These are phyloP conservation scores for Suricata suricatta DNA, from an alignment of 2,113 vertebrate species.

Conservation along the genomic window DNA sequence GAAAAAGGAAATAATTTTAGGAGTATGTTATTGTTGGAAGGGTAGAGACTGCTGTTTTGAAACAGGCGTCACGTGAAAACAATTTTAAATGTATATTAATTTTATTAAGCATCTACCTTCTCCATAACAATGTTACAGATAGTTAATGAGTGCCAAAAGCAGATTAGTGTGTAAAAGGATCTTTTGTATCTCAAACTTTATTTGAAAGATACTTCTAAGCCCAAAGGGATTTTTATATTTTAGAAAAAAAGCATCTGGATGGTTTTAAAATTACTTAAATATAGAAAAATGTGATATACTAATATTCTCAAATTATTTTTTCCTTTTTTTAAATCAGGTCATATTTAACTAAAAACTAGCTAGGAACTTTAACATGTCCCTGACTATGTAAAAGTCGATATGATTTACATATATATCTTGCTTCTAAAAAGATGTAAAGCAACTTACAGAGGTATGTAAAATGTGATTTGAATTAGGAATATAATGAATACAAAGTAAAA, in stretches of 20 bases:
- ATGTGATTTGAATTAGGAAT: not conserved
- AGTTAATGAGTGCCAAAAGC: not conserved
- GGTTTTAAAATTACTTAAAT: conserved; percentile 40
- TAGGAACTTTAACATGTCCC: not conserved
- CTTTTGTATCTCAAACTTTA: conserved; percentile 12
- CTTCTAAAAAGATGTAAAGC: not conserved
- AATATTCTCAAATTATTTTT: conserved; percentile 11
- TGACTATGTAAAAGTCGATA: not conserved
- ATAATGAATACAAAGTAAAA: not conserved
- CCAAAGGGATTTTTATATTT: conserved; percentile 7
- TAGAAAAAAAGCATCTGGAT: not conserved
- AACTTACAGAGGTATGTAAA: not conserved
- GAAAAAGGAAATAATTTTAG: conserved; percentile 41
- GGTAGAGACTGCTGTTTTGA: conserved; percentile 15
- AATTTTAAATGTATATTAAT: not conserved
- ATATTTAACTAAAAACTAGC: conserved; percentile 29
- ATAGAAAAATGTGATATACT: not conserved
- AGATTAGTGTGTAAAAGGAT: not conserved
- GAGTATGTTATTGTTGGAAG: not conserved
- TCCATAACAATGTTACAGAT: not conserved
- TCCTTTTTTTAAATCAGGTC: not conserved
- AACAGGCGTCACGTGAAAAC: not conserved
- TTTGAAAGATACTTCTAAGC: conserved; percentile 48
- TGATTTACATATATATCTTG: not conserved
- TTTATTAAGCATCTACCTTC: not conserved